Base-by-base conservation (phyloP, 2,797 vertebrate species). In the Lutjanus campechanus region DNA sequence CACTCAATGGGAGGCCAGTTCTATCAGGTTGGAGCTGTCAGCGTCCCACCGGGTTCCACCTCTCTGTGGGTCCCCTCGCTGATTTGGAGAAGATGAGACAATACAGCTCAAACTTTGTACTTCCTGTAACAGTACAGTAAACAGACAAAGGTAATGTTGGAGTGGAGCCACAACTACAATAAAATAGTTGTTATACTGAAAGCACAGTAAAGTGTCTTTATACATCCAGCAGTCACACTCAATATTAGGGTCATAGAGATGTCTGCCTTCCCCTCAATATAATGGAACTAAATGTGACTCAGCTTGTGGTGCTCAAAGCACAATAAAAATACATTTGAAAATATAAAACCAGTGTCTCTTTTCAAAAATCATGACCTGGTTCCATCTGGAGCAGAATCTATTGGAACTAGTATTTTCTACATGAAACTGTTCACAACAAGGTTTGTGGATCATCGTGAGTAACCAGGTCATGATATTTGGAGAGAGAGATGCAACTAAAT, bases 21-120 rank as follows among this genome's bases (percentile, higher is more conserved):
- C 62, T 69, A 36, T 65, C 55, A 71, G 62, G 78, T 60, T 67
- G 71, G 54, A 67, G 76, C 73, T 73, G 82, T 88, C 79, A 77
- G 43, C 20, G 8, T 64, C 83, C 68, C 70, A 62, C 75, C 54
- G 76, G 60, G 77, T 69, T 62, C 40, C 46, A 64, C 58, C 69
- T 54, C 78, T 73, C 47, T 15, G 70, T 64, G 61, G 53, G 76
- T 77, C 64, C 76, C 50, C 72, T 36, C 43, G 44, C 63, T 73
- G 83, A 44, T 61, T 67, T 40, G 29, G 61, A 86, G 78, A 73
- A 17, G 20, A 49, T 12, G 49, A 49, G 36, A 76, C 53, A 51
- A 29, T 17, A 75, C 8, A 36, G 47, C 51, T 85, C 44, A 79
- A 56, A 55, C 63, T 40, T 65, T 65, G 41, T 43, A 36, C 29